Base-by-base conservation (phyloP, 2,113 vertebrate species). In the Hemibagrus wyckioides region DNA sequence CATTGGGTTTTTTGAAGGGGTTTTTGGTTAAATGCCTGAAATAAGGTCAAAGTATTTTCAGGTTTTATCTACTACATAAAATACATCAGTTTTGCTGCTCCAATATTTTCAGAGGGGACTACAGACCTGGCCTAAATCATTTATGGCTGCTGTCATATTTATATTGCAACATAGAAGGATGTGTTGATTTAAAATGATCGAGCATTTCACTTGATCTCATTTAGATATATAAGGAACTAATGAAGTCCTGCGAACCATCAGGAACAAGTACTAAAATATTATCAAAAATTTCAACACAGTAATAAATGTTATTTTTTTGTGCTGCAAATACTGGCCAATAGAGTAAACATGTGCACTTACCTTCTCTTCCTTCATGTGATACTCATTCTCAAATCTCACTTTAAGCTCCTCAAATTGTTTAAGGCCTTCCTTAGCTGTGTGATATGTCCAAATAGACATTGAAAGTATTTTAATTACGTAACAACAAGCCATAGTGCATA, bases 341-440 rank as follows among this genome's bases (percentile, higher is more conserved):
- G 50, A 84, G 71, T 30, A 10, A 15, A 30, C 1, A 76, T 23
- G 4, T 13, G 0, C 41, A 92, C 94, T 89, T 89, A 99, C 97
- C 96, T 97, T 95, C 33, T 97, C 93, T 86, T 97, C 95, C 92
- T 97, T 97, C 82, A 93, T 90, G 71, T 86, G 92, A 84, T 94
- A 90, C 93, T 97, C 95, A 89, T 95, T 93, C 63, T 94, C 93
- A 44, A 93, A 94, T 76, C 95, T 94, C 81, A 95, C 93, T 91
- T 97, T 95, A 80, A 97, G 91, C 48, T 94, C 93, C 71, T 96
- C 95, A 89, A 92, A 90, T 89, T 96, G 95, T 93, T 97, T 94
- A 85, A 94, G 86, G 89, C 89, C 94, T 91, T 97, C 96, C 92
- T 96, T 98, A 88, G 97, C 97, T 99, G 94, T 84, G 77, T 89